Evolutionary conservation across 2,888 invertebrate genomes (phyloP).

Genomic region (Xanthia icteritia): DNA sequence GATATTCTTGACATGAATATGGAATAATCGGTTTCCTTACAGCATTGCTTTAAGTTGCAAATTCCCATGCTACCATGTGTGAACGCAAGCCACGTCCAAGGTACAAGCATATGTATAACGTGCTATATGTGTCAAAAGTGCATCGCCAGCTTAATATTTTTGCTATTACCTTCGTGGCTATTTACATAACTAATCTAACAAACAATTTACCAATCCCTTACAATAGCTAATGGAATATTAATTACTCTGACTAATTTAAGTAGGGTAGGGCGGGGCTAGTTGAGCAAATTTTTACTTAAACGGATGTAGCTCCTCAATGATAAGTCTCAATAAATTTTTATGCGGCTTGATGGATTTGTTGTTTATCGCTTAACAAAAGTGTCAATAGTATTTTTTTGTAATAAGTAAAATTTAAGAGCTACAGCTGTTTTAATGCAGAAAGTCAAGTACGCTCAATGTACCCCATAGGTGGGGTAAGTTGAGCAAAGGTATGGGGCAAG

Average conservation of each 20-base stretch:
- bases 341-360: too few relatives aligned
- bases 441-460: too few relatives aligned
- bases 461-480: too few relatives aligned
- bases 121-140: neutral
- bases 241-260: slow-evolving; percentile 47
- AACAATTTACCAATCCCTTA: slow-evolving; percentile 2
- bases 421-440: too few relatives aligned
- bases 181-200: neutral
- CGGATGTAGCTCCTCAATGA: too few relatives aligned
- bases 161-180: neutral
- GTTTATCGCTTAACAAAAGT: too few relatives aligned
- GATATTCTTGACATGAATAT: neutral
- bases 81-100: neutral
- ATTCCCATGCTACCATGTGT: neutral
- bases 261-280: too few relatives aligned
- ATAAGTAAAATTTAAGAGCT: too few relatives aligned
- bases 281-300: too few relatives aligned
- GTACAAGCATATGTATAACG: neutral
- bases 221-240: slow-evolving; percentile 46
- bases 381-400: too few relatives aligned
- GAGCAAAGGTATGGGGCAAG: too few relatives aligned
- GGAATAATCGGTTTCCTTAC: neutral
- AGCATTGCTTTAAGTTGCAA: neutral
- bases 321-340: too few relatives aligned
- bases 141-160: neutral